A percentile compares a stretch with the other conserved stretches of the same genome.
Conservation (phyloP, 2,797 vertebrate genomes). For the Enteromius viviparus region DNA sequence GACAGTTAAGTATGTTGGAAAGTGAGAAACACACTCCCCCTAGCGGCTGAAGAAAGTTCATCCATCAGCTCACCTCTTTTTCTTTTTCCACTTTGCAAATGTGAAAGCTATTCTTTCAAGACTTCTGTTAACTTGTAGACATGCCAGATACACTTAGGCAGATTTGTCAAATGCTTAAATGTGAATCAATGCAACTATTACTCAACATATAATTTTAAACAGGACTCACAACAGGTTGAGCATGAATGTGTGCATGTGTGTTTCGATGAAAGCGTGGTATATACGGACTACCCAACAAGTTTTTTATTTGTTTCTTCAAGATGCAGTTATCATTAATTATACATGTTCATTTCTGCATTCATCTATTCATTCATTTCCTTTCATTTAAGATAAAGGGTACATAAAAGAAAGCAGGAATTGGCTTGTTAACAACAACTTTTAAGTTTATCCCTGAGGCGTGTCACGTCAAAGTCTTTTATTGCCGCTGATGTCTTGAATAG, state of each 20-base stretch:
- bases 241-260: not conserved
- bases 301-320: not conserved
- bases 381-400: not conserved
- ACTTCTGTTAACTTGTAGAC: not conserved
- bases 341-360: not conserved
- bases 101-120: not conserved
- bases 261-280: not conserved
- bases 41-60: not conserved
- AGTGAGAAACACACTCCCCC: constrained; percentile 14
- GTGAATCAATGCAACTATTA: not conserved
- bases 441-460: not conserved
- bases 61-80: not conserved
- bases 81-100: not conserved
- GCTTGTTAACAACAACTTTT: not conserved
- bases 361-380: not conserved
- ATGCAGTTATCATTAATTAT: not conserved
- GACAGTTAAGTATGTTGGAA: not conserved
- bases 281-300: not conserved
- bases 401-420: constrained; percentile 9
- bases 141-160: not conserved
- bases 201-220: not conserved
- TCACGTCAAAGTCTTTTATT: not conserved
- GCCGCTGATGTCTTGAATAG: not conserved
- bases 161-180: not conserved
- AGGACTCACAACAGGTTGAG: not conserved